Evolutionary conservation across 2,888 invertebrate species (phyloP), one percentile per base, ranked within the genome.

Genomic region (Caenorhabditis plicata): DNA sequence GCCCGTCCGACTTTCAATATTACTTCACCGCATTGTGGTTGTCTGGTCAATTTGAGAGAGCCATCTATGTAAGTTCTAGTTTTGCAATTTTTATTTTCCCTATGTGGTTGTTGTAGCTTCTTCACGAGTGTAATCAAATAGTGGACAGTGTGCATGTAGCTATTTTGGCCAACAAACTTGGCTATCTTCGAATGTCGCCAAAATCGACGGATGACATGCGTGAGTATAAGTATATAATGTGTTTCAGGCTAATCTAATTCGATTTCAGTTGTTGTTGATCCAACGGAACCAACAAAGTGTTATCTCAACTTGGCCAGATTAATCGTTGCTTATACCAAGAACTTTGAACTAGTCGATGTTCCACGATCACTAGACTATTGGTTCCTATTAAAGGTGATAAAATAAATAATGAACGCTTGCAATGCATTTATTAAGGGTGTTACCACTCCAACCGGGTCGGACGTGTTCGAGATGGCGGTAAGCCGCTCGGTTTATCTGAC

Each of bases 401-500:
- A 17, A n/a, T 26, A 5, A 47, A 29, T 29, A 9, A 31, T 13
- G 20, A 39, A 39, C 17, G 20, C 4, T 39, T 39, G 17, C 20
- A 39, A 20, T 11, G 7, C 11, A 11, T 7, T 25, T 41, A n/a
- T 66, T n/a, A 26, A 60, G 46, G 73, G 68, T n/a, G 51, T 68
- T 36, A 36, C 48, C n/a, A 67, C 66, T 0, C 64, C 70, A 0
- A 54, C 64, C 7, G 71, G 73, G 23, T 64, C 72, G 9, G 75
- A 73, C 42, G 68, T 79, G 7, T 79, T 79, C 60, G 77, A 77
- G 46, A 71, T 75, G 40, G 75, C 78, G 22, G 73, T 79, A 17
- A 74, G 73, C 22, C 61, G 79, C 22, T 61, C 74, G 0, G 71
- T 76, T 7, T 80, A 73, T 44, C 47, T 80, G 33, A 70, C 73